Conservation (phyloP, 2,113 vertebrate species). For the Chiloscyllium plagiosum region DNA sequence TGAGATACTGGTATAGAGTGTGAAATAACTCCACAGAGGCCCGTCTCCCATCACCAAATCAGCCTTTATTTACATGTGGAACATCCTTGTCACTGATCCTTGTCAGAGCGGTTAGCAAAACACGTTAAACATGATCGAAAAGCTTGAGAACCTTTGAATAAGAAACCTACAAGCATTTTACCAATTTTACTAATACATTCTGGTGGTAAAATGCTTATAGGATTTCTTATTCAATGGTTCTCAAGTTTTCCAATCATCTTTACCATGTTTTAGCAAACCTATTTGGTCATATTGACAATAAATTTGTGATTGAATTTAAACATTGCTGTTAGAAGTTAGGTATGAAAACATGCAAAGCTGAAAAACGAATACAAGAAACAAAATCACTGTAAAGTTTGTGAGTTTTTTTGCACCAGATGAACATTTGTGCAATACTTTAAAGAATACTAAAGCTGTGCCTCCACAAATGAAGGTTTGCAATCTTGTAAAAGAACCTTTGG, state of each 20-base stretch:
- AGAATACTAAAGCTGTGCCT: background rate
- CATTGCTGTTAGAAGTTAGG: background rate
- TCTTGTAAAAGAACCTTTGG: too few species aligned
- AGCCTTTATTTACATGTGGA: too few species aligned
- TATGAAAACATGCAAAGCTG: conserved; percentile 3
- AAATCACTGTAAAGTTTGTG: background rate
- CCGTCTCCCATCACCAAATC: too few species aligned
- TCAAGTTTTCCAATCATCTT: background rate
- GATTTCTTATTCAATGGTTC: background rate
- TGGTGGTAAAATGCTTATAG: background rate
- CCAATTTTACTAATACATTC: too few species aligned
- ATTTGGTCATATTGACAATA: background rate
- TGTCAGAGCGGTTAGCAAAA: too few species aligned
- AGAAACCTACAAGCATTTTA: too few species aligned
- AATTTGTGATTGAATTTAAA: background rate
- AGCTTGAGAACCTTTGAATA: too few species aligned
- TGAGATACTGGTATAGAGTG: too few species aligned
- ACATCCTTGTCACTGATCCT: too few species aligned
- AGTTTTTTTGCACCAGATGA: background rate
- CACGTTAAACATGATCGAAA: too few species aligned
- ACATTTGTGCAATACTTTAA: background rate
- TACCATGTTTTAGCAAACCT: background rate
- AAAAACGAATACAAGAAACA: background rate
- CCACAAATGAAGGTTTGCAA: background rate
- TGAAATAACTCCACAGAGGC: too few species aligned